phyloP scores from a whole-genome alignment of 1,140 invertebrate genomes.

The Palaemon carinicauda region DNA sequence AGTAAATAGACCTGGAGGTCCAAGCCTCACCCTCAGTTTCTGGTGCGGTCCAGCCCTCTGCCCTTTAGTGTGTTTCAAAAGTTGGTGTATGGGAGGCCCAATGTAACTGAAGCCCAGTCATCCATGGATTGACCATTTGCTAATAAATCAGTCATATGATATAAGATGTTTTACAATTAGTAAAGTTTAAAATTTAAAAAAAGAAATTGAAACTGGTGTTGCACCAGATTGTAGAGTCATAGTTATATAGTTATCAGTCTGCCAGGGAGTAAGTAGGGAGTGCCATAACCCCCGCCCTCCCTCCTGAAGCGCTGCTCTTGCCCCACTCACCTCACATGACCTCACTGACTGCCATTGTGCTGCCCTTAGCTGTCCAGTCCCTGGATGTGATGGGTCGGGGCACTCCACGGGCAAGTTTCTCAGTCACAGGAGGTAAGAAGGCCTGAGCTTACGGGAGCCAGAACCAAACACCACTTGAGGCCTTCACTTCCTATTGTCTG shows the following conservation, averaged over 20 bases:
- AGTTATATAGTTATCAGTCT: constrained; percentile 41
- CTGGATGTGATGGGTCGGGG: constrained; percentile 94
- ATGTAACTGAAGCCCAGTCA: constrained; percentile 55
- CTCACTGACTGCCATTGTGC: constrained; percentile 52
- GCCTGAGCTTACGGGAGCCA: constrained; percentile 52
- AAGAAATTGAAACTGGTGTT: constrained; percentile 36
- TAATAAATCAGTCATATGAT: constrained; percentile 21
- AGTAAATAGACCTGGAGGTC: background rate
- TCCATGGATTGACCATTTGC: constrained; percentile 49
- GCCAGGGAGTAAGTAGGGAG: constrained; percentile 29
- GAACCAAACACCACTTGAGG: constrained; percentile 59
- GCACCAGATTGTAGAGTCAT: constrained; percentile 45
- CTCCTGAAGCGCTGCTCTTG: constrained; percentile 42
- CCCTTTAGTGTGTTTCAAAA: constrained; percentile 34
- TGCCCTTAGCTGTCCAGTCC: constrained; percentile 86
- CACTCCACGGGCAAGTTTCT: constrained; percentile 97
- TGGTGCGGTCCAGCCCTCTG: constrained; percentile 16
- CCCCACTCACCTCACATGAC: constrained; percentile 47
- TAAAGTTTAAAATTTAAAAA: constrained; percentile 9
- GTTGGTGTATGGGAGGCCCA: constrained; percentile 57
- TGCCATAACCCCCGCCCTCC: constrained; percentile 23
- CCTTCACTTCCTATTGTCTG: constrained; percentile 46
- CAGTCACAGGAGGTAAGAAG: constrained; percentile 73
- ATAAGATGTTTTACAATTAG: background rate
- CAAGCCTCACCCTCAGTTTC: constrained; percentile 35